Percentiles rank a stretch among this genome's conserved stretches.
These are phyloP conservation scores for Chalcosyrphus nemorum DNA, from an alignment of 2,888 invertebrate species.

Conservation along the genomic window DNA sequence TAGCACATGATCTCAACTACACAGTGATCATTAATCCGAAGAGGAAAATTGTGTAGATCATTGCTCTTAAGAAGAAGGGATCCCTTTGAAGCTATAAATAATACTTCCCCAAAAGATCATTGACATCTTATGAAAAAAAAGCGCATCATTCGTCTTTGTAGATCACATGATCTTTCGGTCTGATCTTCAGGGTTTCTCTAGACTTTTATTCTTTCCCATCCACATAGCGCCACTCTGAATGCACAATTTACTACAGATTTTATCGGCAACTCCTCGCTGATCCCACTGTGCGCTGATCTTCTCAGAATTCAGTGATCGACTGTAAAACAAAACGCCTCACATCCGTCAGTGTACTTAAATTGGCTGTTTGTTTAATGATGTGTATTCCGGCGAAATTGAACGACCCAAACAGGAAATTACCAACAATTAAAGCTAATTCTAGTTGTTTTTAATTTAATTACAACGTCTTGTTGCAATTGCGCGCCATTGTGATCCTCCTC, in stretches of 20 bases:
- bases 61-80: too few relatives aligned
- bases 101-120: too few relatives aligned
- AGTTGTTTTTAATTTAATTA: constrained; percentile 45
- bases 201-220: too few relatives aligned
- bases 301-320: constrained; percentile 16
- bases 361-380: not conserved
- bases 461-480: constrained; percentile 6
- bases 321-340: constrained; percentile 2
- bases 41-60: too few relatives aligned
- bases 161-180: too few relatives aligned
- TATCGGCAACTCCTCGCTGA: not conserved
- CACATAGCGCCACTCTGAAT: not conserved
- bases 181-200: too few relatives aligned
- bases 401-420: constrained; percentile 40
- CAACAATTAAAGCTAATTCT: constrained; percentile 43
- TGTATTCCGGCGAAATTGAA: constrained; percentile 11
- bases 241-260: not conserved
- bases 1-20: too few relatives aligned
- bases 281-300: not conserved
- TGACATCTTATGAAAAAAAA: too few relatives aligned
- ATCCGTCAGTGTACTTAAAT: constrained; percentile 5
- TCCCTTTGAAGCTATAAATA: too few relatives aligned
- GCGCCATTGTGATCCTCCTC: not conserved
- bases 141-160: too few relatives aligned
- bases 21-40: too few relatives aligned